Conservation (phyloP, 1,140 invertebrate genomes). For the Drosophila kikkawai region DNA sequence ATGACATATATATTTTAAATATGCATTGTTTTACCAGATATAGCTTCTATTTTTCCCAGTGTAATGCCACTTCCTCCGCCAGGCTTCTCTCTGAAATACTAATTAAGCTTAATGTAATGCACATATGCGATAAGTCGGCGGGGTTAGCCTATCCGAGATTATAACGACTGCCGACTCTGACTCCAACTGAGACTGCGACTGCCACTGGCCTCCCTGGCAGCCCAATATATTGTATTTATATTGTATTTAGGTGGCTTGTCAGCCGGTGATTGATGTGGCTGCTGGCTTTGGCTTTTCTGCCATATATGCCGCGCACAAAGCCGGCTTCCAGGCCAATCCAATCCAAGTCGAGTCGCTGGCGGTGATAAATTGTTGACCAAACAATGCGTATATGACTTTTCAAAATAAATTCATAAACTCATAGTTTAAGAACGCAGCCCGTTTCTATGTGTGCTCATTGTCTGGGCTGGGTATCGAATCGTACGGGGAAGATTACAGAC, state of each 20-base stretch:
- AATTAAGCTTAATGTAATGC: slow-evolving; percentile 82
- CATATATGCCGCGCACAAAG: slow-evolving; percentile 68
- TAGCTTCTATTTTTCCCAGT: slow-evolving; percentile 6
- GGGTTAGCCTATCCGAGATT: slow-evolving; percentile 55
- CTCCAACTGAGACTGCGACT: slow-evolving; percentile 19
- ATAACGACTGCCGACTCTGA: slow-evolving; percentile 40
- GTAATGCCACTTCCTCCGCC: slow-evolving; percentile 27
- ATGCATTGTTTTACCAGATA: too few species aligned
- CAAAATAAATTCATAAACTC: slow-evolving; percentile 53
- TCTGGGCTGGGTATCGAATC: slow-evolving; percentile 20
- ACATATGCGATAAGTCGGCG: slow-evolving; percentile 66
- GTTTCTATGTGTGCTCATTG: slow-evolving; percentile 38
- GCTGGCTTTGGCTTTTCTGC: slow-evolving; percentile 54
- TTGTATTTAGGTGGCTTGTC: slow-evolving; percentile 80
- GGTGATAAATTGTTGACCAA: slow-evolving; percentile 49
- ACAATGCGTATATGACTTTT: slow-evolving; percentile 56
- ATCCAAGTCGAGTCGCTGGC: slow-evolving; percentile 22
- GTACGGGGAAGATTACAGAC: slow-evolving; percentile 11
- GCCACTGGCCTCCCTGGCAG: slow-evolving; percentile 28
- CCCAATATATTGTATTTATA: slow-evolving; percentile 58
- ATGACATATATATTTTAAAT: too few species aligned
- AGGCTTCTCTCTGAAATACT: slow-evolving; percentile 61
- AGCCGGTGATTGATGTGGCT: slow-evolving; percentile 74
- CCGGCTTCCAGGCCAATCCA: slow-evolving; percentile 16
- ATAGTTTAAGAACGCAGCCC: slow-evolving; percentile 38